These are phyloP conservation scores for Brotula barbata DNA, from an alignment of 2,797 vertebrate species.

Conservation along the genomic window DNA sequence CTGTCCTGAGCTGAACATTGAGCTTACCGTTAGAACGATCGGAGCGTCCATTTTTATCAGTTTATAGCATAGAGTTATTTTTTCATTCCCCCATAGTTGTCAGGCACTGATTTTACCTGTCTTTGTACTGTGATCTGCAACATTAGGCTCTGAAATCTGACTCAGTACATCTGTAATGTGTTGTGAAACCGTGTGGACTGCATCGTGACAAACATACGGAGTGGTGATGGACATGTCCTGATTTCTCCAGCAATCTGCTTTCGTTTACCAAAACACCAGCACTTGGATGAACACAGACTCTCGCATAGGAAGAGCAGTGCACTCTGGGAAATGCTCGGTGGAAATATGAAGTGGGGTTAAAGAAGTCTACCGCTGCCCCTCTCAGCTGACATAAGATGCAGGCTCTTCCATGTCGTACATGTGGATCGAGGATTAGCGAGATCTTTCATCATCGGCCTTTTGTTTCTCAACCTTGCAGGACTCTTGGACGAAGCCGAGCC, in stretches of 20 bases:
- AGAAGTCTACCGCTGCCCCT: background rate
- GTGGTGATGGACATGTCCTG: conserved; percentile 64
- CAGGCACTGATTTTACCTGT: conserved; percentile 44
- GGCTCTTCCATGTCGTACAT: conserved; percentile 70
- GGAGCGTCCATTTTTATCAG: background rate
- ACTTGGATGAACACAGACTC: conserved; percentile 71
- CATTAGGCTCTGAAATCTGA: conserved; percentile 37
- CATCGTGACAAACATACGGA: conserved; percentile 72
- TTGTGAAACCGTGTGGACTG: conserved; percentile 66
- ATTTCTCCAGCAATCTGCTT: conserved; percentile 61
- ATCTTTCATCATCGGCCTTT: conserved; percentile 71
- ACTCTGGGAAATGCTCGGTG: conserved; percentile 67
- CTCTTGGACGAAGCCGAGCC: conserved; percentile 67
- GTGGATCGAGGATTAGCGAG: conserved; percentile 51
- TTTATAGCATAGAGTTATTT: conserved; percentile 2
- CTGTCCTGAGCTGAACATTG: conserved; percentile 41
- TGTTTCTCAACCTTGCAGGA: conserved; percentile 77
- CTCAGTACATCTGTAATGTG: conserved; percentile 51
- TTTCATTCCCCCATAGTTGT: conserved; percentile 28
- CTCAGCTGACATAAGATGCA: conserved; percentile 67
- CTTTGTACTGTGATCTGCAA: conserved; percentile 43
- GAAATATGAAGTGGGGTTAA: conserved; percentile 18
- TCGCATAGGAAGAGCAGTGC: conserved; percentile 73
- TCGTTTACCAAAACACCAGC: conserved; percentile 62
- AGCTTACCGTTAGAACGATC: conserved; percentile 31